phyloP scores from a whole-genome alignment of 2,113 vertebrate genomes.

The Tupaia chinensis region DNA sequence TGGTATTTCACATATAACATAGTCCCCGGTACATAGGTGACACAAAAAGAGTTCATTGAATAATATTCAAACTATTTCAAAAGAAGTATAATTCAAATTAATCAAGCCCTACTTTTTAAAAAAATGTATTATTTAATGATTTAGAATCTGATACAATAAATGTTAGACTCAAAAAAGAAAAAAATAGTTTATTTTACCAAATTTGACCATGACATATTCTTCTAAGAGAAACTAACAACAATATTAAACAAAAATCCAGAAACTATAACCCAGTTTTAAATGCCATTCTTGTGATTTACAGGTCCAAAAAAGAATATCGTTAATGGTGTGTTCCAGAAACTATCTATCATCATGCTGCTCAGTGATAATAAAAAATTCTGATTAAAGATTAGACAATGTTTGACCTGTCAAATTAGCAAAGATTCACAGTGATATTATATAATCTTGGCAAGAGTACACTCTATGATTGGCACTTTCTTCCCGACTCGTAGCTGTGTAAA shows the following conservation, averaged over 20 bases:
- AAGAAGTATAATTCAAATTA: background rate
- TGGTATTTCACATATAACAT: background rate
- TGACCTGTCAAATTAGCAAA: slow-evolving; percentile 63
- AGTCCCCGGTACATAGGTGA: background rate
- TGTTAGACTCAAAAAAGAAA: slow-evolving; percentile 13
- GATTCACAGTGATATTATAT: background rate
- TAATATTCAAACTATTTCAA: background rate
- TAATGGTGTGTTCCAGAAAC: background rate
- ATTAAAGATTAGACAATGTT: slow-evolving; percentile 50
- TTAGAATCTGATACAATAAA: background rate
- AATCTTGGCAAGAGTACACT: slow-evolving; percentile 9
- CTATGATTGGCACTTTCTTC: slow-evolving; percentile 33
- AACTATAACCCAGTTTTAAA: background rate
- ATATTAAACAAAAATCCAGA: slow-evolving; percentile 12
- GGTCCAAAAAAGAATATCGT: background rate
- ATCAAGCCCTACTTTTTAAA: background rate
- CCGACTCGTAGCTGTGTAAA: slow-evolving; percentile 31
- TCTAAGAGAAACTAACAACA: background rate
- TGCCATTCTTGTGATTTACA: background rate
- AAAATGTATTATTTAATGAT: background rate
- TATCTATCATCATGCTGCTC: background rate
- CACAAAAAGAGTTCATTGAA: background rate
- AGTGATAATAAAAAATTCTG: slow-evolving; percentile 8
- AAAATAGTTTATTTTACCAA: background rate
- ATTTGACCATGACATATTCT: background rate